Percentiles rank a stretch among this genome's conserved stretches.
Evolutionary conservation across 2,113 vertebrate species (phyloP).

Genomic region (Erythrocercus mccallii): DNA sequence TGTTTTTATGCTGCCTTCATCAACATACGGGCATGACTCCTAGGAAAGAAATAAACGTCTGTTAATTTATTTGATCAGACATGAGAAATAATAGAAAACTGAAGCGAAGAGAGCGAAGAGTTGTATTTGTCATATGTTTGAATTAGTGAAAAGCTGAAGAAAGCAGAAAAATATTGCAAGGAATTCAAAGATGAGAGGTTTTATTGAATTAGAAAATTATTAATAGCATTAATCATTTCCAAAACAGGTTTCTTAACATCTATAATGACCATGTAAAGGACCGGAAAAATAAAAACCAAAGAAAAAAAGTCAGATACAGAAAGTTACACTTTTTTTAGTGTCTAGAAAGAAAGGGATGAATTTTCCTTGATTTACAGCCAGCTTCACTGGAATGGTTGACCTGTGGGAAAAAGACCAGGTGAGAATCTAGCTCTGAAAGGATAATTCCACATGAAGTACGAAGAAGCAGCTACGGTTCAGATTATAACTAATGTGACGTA

Average conservation of each 20-base stretch:
- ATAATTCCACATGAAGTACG: background rate
- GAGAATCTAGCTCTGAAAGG: background rate
- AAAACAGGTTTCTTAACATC: constrained; percentile 34
- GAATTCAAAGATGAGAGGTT: constrained; percentile 44
- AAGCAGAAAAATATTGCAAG: constrained; percentile 63
- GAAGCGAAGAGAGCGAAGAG: constrained; percentile 33
- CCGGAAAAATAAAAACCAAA: constrained; percentile 35
- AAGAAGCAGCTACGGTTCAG: background rate
- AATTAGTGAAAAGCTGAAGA: constrained; percentile 52
- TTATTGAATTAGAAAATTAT: constrained; percentile 64
- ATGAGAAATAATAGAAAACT: constrained; percentile 62
- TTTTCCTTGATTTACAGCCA: background rate
- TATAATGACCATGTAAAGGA: constrained; percentile 36
- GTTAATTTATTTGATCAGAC: constrained; percentile 69
- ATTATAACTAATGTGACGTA: background rate
- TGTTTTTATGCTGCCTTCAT: constrained; percentile 41
- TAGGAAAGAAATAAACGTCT: constrained; percentile 60
- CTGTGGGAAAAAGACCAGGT: background rate
- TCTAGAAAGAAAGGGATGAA: background rate
- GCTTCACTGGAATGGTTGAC: background rate
- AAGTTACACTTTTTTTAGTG: background rate
- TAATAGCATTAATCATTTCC: constrained; percentile 56
- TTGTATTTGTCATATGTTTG: constrained; percentile 41
- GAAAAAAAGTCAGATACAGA: background rate
- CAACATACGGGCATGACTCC: constrained; percentile 54